Conservation (phyloP, 2,888 invertebrate genomes). For the Chalcosyrphus nemorum region DNA sequence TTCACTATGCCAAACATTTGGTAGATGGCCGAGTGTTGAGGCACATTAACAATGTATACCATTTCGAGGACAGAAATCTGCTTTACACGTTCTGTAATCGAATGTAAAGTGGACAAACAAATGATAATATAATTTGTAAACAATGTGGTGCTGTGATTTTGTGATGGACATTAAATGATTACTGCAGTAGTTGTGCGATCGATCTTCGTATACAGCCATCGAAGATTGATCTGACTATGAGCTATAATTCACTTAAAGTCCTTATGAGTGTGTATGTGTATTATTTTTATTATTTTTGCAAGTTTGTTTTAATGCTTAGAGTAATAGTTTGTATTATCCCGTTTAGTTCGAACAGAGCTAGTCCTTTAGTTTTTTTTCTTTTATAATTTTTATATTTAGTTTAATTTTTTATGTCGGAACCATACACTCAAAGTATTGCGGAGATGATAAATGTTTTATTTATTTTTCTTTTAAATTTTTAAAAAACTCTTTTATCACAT, state of each 20-base stretch:
- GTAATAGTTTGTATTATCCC: background rate
- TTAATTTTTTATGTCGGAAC: slow-evolving; percentile 9
- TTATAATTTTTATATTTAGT: background rate
- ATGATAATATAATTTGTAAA: slow-evolving; percentile 29
- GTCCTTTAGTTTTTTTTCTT: background rate
- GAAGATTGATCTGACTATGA: background rate
- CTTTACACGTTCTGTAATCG: slow-evolving; percentile 88
- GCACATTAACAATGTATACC: slow-evolving; percentile 92
- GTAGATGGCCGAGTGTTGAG: slow-evolving; percentile 92
- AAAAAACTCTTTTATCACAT: slow-evolving; percentile 10
- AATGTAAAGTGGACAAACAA: slow-evolving; percentile 75
- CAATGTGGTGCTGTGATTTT: slow-evolving; percentile 72
- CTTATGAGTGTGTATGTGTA: slow-evolving; percentile 44
- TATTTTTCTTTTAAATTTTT: background rate
- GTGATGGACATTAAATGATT: slow-evolving; percentile 49
- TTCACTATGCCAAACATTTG: slow-evolving; percentile 91
- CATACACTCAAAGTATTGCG: slow-evolving; percentile 4
- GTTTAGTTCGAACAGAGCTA: slow-evolving; percentile 21
- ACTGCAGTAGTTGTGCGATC: background rate
- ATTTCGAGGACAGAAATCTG: slow-evolving; percentile 92
- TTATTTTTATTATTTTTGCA: slow-evolving; percentile 11
- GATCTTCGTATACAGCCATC: slow-evolving; percentile 55
- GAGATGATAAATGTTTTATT: background rate
- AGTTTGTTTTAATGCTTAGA: background rate
- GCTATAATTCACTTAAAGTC: slow-evolving; percentile 37